These are phyloP conservation scores for Naja naja DNA, from an alignment of 2,113 vertebrate species.

Conservation along the genomic window DNA sequence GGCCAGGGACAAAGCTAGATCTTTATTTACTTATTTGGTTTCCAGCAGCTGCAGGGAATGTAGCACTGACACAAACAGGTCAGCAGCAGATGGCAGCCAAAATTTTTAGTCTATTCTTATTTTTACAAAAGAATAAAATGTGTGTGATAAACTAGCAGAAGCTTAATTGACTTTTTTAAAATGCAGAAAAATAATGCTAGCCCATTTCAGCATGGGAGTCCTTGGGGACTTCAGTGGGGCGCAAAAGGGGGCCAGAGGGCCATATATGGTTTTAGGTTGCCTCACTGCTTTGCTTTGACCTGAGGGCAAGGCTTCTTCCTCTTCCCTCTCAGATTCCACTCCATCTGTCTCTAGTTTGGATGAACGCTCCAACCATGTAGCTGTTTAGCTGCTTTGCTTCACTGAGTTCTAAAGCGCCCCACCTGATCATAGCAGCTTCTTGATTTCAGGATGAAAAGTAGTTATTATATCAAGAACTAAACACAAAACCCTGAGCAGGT, in stretches of 20 bases:
- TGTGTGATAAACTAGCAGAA: neutral
- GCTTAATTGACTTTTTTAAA: neutral
- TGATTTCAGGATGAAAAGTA: neutral
- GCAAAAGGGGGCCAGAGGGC: neutral
- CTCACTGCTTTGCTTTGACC: neutral
- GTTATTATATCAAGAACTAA: neutral
- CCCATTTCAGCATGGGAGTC: neutral
- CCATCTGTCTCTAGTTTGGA: neutral
- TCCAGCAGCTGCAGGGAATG: neutral
- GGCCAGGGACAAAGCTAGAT: neutral
- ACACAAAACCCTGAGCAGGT: neutral
- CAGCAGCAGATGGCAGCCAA: neutral
- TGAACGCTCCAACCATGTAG: neutral
- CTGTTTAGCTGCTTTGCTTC: neutral
- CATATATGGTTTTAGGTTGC: neutral
- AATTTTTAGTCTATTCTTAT: neutral
- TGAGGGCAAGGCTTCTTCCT: rapidly evolving
- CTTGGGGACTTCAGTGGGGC: neutral
- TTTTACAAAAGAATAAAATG: neutral
- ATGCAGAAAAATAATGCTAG: neutral
- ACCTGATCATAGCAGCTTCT: neutral
- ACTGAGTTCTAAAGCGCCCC: neutral
- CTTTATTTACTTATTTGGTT: neutral
- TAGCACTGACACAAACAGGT: neutral
- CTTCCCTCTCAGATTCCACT: neutral